Evolutionary conservation across 2,888 invertebrate species (phyloP), one percentile per base, ranked within the genome.

Genomic region (Cephus pygmeus): DNA sequence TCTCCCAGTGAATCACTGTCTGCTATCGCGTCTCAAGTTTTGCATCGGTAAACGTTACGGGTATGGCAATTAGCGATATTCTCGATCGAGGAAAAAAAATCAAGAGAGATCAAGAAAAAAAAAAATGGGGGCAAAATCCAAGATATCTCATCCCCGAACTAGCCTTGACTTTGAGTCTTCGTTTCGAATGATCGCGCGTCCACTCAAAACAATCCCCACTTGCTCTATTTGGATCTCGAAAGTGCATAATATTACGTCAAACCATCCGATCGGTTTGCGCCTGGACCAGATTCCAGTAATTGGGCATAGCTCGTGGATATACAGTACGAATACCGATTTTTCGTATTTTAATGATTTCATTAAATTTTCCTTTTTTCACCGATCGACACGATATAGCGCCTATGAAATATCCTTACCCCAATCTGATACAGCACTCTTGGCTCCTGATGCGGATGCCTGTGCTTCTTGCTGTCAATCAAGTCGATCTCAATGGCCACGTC

Each of bases 351-450:
- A 35, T 35, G 35, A 35, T 35, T 35, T 35, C 12, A 35, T 35
- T 35, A 12, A 40, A 40, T 36, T 12, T 36, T 36, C 3, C 0
- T 12, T 3, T 36, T 36, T 12, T 12, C 3, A 12, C 12, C 1
- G 36, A 40, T 15, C 12, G 36, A 15, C 6, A 15, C 15, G 12
- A 4, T 15, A 4, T 40, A 40, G 15, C 6, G 6, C 1, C 40
- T 40, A 15, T 2, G 40, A 40, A 40, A 15, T 6, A 40, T 40
- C 40, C 95, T 95, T 92, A 95, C 95, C 94, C 95, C 95, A 80
- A 93, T 93, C 92, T 95, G 96, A 91, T 96, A 96, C 80, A 96
- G 93, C 84, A 96, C 93, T 91, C 94, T 94, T 78, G 94, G 92
- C 81, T 93, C 92, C 79, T 88, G 86, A 76, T 87, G 87, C 2